Conservation (phyloP, 2,797 vertebrate species). For the Periparus ater region DNA sequence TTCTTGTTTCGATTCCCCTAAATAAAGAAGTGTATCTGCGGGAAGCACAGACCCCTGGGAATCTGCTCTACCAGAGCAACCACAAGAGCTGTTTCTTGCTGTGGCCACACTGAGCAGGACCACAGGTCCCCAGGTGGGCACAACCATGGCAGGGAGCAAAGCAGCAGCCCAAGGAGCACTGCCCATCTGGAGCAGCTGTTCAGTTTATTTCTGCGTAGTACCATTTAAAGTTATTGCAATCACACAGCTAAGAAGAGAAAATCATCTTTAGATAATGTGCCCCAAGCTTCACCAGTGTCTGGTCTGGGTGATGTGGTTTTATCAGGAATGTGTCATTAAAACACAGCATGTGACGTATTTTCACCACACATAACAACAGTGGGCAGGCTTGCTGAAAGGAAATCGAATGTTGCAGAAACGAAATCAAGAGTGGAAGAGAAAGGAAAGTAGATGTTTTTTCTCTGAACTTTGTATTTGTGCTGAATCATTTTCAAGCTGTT, state of each 20-base stretch:
- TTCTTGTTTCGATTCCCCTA: slow-evolving; percentile 18
- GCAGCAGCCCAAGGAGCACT: neutral
- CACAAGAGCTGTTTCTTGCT: neutral
- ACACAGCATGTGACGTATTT: neutral
- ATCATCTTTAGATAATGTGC: neutral
- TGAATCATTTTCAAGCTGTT: slow-evolving; percentile 15
- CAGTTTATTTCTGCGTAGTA: neutral
- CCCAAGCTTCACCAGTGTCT: rapidly evolving
- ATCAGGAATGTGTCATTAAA: neutral
- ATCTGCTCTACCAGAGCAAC: neutral
- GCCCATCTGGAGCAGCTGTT: neutral
- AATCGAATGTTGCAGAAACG: neutral
- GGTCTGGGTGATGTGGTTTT: neutral
- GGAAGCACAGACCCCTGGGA: neutral
- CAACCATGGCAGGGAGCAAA: rapidly evolving
- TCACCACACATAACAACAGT: neutral
- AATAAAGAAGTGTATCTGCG: neutral
- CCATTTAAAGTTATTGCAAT: neutral
- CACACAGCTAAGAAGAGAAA: neutral
- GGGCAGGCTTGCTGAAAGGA: neutral
- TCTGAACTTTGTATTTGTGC: neutral
- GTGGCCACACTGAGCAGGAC: rapidly evolving
- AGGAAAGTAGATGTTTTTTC: neutral
- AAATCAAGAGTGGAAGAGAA: slow-evolving; percentile 6
- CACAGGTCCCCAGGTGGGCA: rapidly evolving